Percentiles rank a stretch among this genome's conserved stretches.
Evolutionary conservation across 37 sponge, comb jelly and placozoan species (phyloP).

Genomic region (Crambe crambe): DNA sequence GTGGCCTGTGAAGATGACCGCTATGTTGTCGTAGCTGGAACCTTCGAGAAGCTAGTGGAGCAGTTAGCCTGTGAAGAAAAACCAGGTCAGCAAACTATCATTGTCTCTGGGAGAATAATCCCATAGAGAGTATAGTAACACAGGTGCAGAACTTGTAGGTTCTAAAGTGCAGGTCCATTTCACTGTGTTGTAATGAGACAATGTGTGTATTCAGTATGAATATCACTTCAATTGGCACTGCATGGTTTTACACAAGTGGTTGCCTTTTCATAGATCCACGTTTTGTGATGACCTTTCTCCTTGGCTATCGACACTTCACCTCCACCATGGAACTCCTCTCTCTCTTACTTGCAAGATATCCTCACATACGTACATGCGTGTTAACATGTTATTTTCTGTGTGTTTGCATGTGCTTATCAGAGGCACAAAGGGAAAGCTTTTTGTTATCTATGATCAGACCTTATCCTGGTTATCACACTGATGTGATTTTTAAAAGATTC

Average conservation of each 20-base stretch:
- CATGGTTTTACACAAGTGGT: no score
- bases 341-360: constrained; percentile 70
- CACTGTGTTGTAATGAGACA: no score
- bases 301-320: constrained; percentile 75
- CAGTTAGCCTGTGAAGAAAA: constrained; percentile 79
- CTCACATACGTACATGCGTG: not conserved
- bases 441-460: no score
- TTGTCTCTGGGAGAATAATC: no score
- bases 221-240: no score
- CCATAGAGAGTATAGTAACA: no score
- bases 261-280: constrained; percentile 65
- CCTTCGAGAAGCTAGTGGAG: constrained; percentile 75
- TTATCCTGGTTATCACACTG: no score
- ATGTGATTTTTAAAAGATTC: no score
- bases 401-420: not conserved
- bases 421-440: no score
- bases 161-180: no score
- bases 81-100: constrained; percentile 36
- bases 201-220: no score
- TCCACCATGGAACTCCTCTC: constrained; percentile 42
- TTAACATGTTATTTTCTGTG: not conserved
- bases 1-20: constrained; percentile 32
- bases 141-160: no score
- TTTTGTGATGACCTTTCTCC: constrained; percentile 70
- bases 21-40: constrained; percentile 65